Base-by-base conservation (phyloP, 2,888 invertebrate species). In the Octodonta nipae region DNA sequence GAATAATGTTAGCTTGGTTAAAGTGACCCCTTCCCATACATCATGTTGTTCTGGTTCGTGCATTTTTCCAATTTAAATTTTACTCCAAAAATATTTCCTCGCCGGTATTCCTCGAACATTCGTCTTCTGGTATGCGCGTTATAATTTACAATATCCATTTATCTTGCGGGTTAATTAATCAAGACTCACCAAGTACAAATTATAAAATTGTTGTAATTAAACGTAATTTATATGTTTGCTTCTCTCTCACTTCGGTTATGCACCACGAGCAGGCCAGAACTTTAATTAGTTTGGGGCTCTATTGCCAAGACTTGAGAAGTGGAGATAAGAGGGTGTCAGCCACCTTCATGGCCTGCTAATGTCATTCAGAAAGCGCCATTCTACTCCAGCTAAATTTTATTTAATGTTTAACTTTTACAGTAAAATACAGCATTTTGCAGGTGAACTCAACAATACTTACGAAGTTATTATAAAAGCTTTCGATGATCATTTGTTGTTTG, bases 181-280 rank as follows among this genome's bases (percentile, higher is more conserved):
- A 59, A 56, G 56, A 51, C 55, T 49, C 47, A 49, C 54, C 49
- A 54, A 56, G 57, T 56, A 59, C 59, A 60, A 60, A 60, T 59
- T 60, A 60, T 60, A 60, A 59, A 60, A 59, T 59, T 59, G 58
- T 58, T 57, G 58, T 57, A 60, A 60, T 60, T 60, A 59, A 58
- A 58, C 54, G 57, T 60, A 60, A 60, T 60, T 60, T 60, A 60
- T 60, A 58, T 52, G 58, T 57, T 58, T 50, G 46, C 50, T 44
- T 42, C 46, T 47, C 46, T 43, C 45, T 51, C n/a, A n/a, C 47
- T 49, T 50, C 52, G 53, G 59, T 57, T 59, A 56, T 57, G 58
- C 58, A 56, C 55, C 56, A 49, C 54, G 55, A 54, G 51, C 52
- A 46, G 38, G 39, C 39, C 35, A 36, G 24, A 41, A 43, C 41